Percentiles rank a stretch among this genome's conserved stretches.
Evolutionary conservation across 2,888 invertebrate genomes (phyloP).

Genomic region (Leptinotarsa peninsularis): DNA sequence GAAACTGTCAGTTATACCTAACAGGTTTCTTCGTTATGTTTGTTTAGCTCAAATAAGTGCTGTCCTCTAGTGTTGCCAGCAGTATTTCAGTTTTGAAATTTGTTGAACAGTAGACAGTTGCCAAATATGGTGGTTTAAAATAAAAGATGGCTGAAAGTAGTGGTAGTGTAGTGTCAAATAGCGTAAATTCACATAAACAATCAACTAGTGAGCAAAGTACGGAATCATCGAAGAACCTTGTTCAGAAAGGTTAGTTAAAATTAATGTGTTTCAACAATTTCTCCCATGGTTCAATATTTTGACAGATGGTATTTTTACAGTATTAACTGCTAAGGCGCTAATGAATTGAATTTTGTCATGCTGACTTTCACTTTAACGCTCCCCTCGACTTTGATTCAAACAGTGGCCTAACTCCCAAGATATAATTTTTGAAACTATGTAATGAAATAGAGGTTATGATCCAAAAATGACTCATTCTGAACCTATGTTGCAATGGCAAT

Average conservation of each 20-base stretch:
- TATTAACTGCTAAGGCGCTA: neutral
- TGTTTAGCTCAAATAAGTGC: constrained; percentile 9
- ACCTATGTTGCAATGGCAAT: neutral
- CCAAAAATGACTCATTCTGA: constrained; percentile 13
- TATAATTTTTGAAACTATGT: no score
- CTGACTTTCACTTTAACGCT: neutral
- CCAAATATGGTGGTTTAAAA: constrained; percentile 49
- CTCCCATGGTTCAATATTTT: constrained; percentile 14
- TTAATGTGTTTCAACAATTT: neutral
- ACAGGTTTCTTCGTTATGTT: neutral
- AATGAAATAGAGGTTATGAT: constrained; percentile 18
- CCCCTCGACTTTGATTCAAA: no score
- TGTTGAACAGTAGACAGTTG: constrained; percentile 31
- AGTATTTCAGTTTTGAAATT: constrained; percentile 14
- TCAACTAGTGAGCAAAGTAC: constrained; percentile 54
- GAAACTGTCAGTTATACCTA: neutral
- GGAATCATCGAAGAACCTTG: constrained; percentile 55
- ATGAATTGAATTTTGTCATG: neutral
- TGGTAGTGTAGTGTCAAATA: constrained; percentile 63
- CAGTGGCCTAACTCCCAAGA: neutral
- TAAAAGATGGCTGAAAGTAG: constrained; percentile 64
- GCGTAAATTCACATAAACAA: constrained; percentile 59
- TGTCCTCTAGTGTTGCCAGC: constrained; percentile 2
- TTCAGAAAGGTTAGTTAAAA: constrained; percentile 59
- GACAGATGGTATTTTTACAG: constrained; percentile 50